A percentile compares a stretch with the other conserved stretches of the same genome.
phyloP scores from a whole-genome alignment of 1,140 invertebrate genomes.

The Lordiphosa stackelbergi region DNA sequence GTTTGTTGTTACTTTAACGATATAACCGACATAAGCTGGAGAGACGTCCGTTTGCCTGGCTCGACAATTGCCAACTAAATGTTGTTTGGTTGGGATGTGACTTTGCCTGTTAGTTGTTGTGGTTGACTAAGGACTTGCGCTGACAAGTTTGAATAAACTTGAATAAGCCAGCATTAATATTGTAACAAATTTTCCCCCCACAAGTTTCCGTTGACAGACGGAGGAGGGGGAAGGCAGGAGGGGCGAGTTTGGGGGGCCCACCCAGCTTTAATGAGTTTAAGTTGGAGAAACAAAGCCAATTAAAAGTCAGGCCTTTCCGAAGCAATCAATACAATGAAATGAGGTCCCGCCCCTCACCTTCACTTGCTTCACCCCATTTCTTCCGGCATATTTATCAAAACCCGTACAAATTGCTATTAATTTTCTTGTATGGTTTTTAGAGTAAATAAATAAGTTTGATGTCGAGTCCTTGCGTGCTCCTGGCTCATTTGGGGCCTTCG shows the following conservation, averaged over 20 bases:
- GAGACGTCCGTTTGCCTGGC: constrained; percentile 31
- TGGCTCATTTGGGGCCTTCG: constrained; percentile 64
- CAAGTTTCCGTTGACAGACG: no score
- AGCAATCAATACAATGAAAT: constrained; percentile 49
- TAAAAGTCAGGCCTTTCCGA: constrained; percentile 10
- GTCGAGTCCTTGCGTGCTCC: constrained; percentile 63
- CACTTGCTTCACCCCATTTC: constrained; percentile 29
- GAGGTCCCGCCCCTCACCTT: constrained; percentile 9
- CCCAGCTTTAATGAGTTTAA: constrained; percentile 33
- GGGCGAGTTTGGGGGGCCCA: not conserved
- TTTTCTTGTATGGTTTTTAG: constrained; percentile 75
- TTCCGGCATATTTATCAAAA: constrained; percentile 68
- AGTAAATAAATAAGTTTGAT: constrained; percentile 75
- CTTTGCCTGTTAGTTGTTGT: constrained; percentile 23
- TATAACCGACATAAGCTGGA: not conserved
- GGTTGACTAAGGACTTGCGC: constrained; percentile 45
- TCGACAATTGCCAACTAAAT: constrained; percentile 51
- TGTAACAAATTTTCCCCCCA: constrained; percentile 25
- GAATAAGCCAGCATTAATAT: constrained; percentile 70
- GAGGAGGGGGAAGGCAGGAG: not conserved
- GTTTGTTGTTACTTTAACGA: not conserved
- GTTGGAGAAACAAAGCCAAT: constrained; percentile 35
- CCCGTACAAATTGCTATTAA: constrained; percentile 72
- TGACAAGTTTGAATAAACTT: constrained; percentile 71
- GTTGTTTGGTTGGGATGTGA: constrained; percentile 24